Evolutionary conservation across 2,797 vertebrate species (phyloP), one percentile per base, ranked within the genome.

Genomic region (Acrossocheilus wenchowensis): DNA sequence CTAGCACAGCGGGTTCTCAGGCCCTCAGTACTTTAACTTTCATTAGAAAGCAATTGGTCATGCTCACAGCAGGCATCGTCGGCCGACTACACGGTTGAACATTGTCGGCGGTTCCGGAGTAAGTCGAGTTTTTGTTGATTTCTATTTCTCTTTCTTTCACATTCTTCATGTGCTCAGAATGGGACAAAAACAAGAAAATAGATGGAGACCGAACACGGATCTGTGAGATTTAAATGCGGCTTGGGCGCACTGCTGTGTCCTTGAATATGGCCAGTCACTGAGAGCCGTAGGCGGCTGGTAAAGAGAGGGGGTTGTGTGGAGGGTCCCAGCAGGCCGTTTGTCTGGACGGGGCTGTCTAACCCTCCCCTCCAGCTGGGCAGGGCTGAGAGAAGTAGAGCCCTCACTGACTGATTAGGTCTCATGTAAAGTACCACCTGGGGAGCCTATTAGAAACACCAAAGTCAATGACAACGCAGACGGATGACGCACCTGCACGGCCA

Each of bases 341-440:
- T 92, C 92, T 94, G 92, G 86, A 89, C 94, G 89, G 91, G 90
- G 88, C 90, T 91, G 90, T 94, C 93, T 93, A 88, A 81, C 89
- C 89, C 82, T 90, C 89, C 92, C 94, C 94, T 94, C 93, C 96
- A 95, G 94, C 96, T 93, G 94, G 94, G 96, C 95, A 94, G 93
- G 88, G 92, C 88, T 84, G 85, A 78, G 93, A 94, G 94, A 93
- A 94, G 94, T 92, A 92, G 90, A 93, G 92, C 94, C 94, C 91
- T 92, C 94, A 94, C 96, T 96, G 95, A 96, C 94, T 96, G 96
- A 97, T 98, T 97, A 97, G 93, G 95, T 96, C 95, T 93, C 87
- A 95, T 95, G 94, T 95, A 97, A 97, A 97, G 96, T 92, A 94
- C 93, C 95, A 95, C 91, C 95, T 93, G 93, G 95, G 96, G 95